Evolutionary conservation across 2,888 invertebrate genomes (phyloP).

Genomic region (Hydrotaea cyrtoneurina): DNA sequence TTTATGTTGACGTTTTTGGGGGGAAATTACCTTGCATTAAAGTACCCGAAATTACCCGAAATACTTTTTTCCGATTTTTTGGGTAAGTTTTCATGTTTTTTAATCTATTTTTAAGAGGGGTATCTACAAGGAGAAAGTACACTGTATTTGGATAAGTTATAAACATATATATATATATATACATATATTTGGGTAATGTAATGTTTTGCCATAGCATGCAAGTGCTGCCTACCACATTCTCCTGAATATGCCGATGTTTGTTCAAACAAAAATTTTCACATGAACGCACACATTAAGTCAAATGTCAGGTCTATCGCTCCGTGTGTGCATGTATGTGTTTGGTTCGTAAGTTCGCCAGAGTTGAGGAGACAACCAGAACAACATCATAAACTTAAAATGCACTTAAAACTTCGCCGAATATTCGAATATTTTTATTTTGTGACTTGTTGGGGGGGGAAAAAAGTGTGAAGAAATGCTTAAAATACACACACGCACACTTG

Average conservation of each 20-base stretch:
- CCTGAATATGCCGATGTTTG: background rate
- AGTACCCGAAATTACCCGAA: no score
- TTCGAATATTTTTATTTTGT: background rate
- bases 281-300: background rate
- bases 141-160: no score
- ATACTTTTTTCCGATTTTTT: no score
- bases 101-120: no score
- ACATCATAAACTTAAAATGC: conserved; percentile 38
- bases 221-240: background rate
- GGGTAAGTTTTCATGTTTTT: no score
- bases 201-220: background rate
- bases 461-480: conserved; percentile 19
- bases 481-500: background rate
- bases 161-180: no score
- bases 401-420: conserved; percentile 41
- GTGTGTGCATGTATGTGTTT: background rate
- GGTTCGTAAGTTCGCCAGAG: background rate
- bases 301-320: background rate
- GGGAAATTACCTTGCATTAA: no score
- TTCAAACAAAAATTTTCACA: background rate
- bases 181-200: no score
- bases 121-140: no score
- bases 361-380: background rate
- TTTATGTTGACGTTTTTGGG: no score
- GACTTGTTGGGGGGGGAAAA: conserved; percentile 39